These are phyloP conservation scores for Megaleporinus macrocephalus DNA, from an alignment of 2,113 vertebrate genomes.

Conservation along the genomic window DNA sequence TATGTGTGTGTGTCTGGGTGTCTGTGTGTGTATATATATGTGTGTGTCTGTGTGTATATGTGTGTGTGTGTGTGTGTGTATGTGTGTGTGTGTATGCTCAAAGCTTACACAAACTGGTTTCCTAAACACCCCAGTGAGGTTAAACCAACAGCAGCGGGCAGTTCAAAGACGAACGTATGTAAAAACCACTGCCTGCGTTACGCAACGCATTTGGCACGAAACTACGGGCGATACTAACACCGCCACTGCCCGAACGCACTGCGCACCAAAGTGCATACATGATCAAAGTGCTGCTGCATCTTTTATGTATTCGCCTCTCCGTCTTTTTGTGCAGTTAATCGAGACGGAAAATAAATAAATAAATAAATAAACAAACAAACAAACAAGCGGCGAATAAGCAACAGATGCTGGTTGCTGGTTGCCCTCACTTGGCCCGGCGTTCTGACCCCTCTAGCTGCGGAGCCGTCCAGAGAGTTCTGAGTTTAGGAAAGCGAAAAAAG, in stretches of 20 bases:
- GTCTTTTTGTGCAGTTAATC: conserved; percentile 4
- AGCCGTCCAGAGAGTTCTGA: conserved; percentile 9
- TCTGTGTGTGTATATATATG: not conserved
- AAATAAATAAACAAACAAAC: not conserved
- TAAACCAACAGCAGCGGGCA: not conserved
- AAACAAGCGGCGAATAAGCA: not conserved
- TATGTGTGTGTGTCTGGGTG: too few relatives aligned
- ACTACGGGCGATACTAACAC: not conserved
- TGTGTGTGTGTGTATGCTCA: not conserved
- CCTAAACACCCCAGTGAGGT: not conserved
- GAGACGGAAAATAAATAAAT: not conserved
- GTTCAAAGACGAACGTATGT: not conserved
- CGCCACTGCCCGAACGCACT: not conserved
- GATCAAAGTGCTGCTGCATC: conserved; percentile 4
- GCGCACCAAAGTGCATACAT: not conserved
- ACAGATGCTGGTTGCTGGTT: not conserved
- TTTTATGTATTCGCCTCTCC: not conserved
- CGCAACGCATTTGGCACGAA: not conserved
- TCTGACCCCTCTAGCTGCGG: conserved; percentile 25
- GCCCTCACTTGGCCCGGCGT: not conserved
- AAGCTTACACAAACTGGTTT: not conserved
- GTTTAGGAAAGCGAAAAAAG: conserved; percentile 17
- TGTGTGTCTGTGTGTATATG: too few relatives aligned
- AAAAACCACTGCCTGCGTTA: not conserved
- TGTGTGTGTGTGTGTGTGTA: too few relatives aligned